These are phyloP conservation scores for Asarcornis scutulata DNA, from an alignment of 2,113 vertebrate genomes.

Conservation along the genomic window DNA sequence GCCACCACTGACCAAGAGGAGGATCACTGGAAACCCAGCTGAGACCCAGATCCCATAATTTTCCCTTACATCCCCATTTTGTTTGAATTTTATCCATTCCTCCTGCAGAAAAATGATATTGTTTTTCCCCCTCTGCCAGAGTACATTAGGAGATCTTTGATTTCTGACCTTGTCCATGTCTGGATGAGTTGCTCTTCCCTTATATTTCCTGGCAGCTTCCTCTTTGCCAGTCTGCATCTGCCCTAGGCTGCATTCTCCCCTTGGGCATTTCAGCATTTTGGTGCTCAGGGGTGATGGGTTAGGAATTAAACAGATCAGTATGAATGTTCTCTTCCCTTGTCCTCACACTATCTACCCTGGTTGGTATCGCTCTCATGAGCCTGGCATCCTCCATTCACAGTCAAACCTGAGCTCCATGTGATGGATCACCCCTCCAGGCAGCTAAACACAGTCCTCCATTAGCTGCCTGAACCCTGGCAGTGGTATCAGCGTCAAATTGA, in stretches of 20 bases:
- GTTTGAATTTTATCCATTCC: background rate
- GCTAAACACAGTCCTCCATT: background rate
- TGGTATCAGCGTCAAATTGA: background rate
- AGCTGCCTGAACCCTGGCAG: background rate
- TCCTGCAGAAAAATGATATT: background rate
- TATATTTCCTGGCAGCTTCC: background rate
- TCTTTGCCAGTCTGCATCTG: background rate
- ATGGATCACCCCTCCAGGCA: background rate
- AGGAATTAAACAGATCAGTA: background rate
- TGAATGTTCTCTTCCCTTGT: fast-evolving
- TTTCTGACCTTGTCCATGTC: background rate
- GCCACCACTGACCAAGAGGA: background rate
- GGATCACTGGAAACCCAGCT: background rate
- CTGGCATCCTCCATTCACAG: background rate
- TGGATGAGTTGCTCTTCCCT: background rate
- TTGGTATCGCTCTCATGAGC: background rate
- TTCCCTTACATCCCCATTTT: background rate
- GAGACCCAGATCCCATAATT: background rate
- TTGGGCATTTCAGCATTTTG: background rate
- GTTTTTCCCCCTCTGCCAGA: background rate
- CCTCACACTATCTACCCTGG: background rate
- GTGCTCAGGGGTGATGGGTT: background rate
- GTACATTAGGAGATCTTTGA: background rate
- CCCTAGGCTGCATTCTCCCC: background rate
- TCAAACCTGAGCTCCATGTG: background rate